These are phyloP conservation scores for Uropsilus gracilis DNA, from an alignment of 2,113 vertebrate species.

Conservation along the genomic window DNA sequence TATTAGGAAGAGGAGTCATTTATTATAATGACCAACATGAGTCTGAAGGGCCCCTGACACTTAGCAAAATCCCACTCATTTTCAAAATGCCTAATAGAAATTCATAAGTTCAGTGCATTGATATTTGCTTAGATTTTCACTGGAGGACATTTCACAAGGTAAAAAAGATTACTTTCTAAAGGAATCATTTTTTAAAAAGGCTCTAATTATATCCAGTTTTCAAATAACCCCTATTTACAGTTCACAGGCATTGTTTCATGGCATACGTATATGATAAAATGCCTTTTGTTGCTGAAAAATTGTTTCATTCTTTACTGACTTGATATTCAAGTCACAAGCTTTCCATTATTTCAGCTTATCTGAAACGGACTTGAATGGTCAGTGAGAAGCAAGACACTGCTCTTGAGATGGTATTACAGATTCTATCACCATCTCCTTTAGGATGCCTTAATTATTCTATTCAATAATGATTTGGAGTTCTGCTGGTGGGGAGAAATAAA, in stretches of 20 bases:
- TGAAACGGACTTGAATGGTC: neutral
- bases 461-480: neutral
- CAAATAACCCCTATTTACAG: neutral
- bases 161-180: neutral
- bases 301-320: neutral
- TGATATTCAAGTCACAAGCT: neutral
- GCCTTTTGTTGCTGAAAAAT: neutral
- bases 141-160: constrained; percentile 25
- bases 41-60: neutral
- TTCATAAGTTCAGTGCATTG: neutral
- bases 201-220: neutral
- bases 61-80: constrained; percentile 24
- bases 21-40: neutral
- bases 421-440: neutral
- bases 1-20: constrained; percentile 47
- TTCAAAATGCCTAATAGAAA: constrained; percentile 44
- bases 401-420: neutral
- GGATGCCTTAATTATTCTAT: neutral
- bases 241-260: neutral
- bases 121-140: constrained; percentile 15
- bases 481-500: neutral
- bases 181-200: neutral
- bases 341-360: neutral
- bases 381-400: neutral
- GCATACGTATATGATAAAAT: neutral